Evolutionary conservation across 1,140 invertebrate species (phyloP).

Genomic region (Caenorhabditis latens): DNA sequence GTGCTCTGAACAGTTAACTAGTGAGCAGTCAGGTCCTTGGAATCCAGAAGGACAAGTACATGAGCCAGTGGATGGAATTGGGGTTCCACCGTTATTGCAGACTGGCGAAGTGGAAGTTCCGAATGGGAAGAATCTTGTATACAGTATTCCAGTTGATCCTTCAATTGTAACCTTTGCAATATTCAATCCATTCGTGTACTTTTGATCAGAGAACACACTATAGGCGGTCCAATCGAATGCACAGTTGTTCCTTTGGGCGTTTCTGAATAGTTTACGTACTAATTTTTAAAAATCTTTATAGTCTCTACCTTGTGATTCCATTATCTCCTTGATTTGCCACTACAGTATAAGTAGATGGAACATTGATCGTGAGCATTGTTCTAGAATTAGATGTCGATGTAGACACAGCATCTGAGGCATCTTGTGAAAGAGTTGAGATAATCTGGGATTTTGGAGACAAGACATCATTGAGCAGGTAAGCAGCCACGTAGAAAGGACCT

Average conservation of each 20-base stretch:
- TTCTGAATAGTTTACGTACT: neutral
- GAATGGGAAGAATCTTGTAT: conserved; percentile 16
- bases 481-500: neutral
- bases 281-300: neutral
- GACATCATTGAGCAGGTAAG: neutral
- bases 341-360: neutral
- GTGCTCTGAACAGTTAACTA: neutral
- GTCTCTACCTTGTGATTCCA: neutral
- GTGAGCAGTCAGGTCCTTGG: conserved; percentile 9
- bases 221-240: neutral
- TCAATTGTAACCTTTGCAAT: neutral
- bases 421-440: neutral
- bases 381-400: conserved; percentile 16
- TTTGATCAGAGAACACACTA: neutral
- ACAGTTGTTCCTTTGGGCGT: neutral
- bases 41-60: neutral
- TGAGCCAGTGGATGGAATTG: neutral
- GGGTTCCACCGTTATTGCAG: neutral
- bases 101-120: neutral
- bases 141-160: neutral
- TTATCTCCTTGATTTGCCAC: conserved; percentile 1
- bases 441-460: neutral
- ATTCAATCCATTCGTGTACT: neutral
- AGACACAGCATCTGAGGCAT: neutral
- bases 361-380: neutral